phyloP scores from a whole-genome alignment of 2,797 vertebrate species.

The Fistularia tabacaria region DNA sequence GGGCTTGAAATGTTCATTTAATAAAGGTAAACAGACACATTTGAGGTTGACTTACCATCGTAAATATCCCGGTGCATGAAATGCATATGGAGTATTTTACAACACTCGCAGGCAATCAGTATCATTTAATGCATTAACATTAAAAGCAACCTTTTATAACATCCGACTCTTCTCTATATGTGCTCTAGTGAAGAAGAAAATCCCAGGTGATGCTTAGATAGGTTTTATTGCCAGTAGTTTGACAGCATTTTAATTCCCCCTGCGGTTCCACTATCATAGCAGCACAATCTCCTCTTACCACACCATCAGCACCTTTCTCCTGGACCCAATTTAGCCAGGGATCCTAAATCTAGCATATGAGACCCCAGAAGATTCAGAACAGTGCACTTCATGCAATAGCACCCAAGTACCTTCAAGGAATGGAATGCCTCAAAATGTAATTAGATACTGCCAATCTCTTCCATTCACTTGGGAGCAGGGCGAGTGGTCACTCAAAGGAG shows the following conservation, averaged over 20 bases:
- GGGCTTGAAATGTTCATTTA: too few species aligned
- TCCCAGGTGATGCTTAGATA: slow-evolving; percentile 52
- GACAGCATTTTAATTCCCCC: slow-evolving; percentile 66
- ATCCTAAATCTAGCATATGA: slow-evolving; percentile 58
- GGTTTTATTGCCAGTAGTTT: slow-evolving; percentile 55
- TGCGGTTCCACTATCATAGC: slow-evolving; percentile 58
- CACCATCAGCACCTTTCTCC: slow-evolving; percentile 67
- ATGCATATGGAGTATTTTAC: too few species aligned
- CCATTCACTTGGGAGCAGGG: slow-evolving; percentile 32
- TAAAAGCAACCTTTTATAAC: slow-evolving; percentile 42
- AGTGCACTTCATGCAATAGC: slow-evolving; percentile 47
- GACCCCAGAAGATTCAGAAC: slow-evolving; percentile 45
- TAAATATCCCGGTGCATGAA: too few species aligned
- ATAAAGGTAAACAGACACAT: too few species aligned
- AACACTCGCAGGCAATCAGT: slow-evolving; percentile 2
- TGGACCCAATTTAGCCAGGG: slow-evolving; percentile 59
- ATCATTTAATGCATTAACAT: slow-evolving; percentile 18
- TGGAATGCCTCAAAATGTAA: slow-evolving; percentile 47
- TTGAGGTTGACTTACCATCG: too few species aligned
- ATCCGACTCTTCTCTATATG: slow-evolving; percentile 27
- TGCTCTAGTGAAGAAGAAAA: slow-evolving; percentile 50
- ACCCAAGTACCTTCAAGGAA: slow-evolving; percentile 56
- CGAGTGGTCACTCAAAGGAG: slow-evolving; percentile 41
- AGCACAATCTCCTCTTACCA: slow-evolving; percentile 53
- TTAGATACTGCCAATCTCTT: slow-evolving; percentile 68